phyloP scores from a whole-genome alignment of 2,113 vertebrate species.

The Scalopus aquaticus region DNA sequence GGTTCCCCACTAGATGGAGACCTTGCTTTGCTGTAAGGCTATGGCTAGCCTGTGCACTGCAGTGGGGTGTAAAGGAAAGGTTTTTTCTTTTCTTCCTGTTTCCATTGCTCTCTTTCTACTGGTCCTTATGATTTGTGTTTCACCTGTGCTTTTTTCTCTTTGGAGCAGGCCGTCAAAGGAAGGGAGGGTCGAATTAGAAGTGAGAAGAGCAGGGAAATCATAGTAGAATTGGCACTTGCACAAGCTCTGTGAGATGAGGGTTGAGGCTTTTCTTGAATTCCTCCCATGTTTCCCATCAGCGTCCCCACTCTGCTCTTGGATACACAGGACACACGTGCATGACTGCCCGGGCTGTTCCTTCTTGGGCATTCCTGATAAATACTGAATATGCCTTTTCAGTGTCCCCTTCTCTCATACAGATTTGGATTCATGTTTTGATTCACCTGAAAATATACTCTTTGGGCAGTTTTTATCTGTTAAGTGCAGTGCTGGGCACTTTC shows the following conservation, averaged over 20 bases:
- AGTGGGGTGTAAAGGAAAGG: neutral
- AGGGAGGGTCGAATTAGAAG: neutral
- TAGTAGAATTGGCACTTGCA: neutral
- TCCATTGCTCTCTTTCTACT: neutral
- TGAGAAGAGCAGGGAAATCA: neutral
- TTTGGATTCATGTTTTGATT: neutral
- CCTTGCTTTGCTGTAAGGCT: conserved; percentile 14
- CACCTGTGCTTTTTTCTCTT: neutral
- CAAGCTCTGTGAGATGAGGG: neutral
- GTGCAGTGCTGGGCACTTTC: neutral
- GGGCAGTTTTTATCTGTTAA: neutral
- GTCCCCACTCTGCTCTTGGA: neutral
- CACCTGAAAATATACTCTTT: neutral
- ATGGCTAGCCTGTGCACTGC: neutral
- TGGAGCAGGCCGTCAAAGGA: neutral
- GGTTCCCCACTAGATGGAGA: conserved; percentile 64
- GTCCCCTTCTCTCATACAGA: neutral
- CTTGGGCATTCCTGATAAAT: neutral
- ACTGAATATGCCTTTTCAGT: neutral
- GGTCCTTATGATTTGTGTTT: neutral
- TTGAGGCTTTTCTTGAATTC: neutral
- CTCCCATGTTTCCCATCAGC: neutral
- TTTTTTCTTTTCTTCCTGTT: neutral
- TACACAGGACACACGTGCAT: neutral
- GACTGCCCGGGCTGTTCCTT: neutral